phyloP scores from a whole-genome alignment of 1,140 invertebrate species.

The Zelostemma sp. region DNA sequence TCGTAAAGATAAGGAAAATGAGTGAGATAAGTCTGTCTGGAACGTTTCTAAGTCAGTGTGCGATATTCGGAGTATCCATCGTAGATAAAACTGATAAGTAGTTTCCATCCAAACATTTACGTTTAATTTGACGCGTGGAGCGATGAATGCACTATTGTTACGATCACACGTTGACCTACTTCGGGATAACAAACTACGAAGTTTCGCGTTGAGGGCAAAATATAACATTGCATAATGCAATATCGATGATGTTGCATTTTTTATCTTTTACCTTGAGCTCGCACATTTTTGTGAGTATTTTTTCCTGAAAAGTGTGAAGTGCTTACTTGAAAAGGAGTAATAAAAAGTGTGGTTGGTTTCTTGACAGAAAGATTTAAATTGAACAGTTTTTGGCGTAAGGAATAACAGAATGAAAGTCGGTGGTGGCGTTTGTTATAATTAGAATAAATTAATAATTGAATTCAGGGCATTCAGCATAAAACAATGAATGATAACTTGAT shows the following conservation, averaged over 20 bases:
- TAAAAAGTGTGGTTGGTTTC: too few relatives aligned
- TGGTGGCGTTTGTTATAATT: too few relatives aligned
- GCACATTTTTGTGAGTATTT: background rate
- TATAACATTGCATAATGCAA: background rate
- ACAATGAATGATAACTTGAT: conserved; percentile 26
- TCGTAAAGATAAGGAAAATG: background rate
- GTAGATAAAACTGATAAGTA: conserved; percentile 35
- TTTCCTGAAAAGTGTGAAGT: too few relatives aligned
- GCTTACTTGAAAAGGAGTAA: too few relatives aligned
- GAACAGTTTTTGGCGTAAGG: too few relatives aligned
- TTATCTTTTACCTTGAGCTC: conserved; percentile 8
- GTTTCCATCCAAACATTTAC: background rate
- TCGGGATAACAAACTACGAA: conserved; percentile 27
- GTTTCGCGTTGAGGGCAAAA: conserved; percentile 34
- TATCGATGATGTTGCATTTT: background rate
- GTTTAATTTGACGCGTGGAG: background rate
- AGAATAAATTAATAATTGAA: too few relatives aligned
- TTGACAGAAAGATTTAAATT: too few relatives aligned
- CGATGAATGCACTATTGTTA: conserved; percentile 24
- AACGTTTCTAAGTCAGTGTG: background rate
- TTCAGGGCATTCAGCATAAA: conserved; percentile 30
- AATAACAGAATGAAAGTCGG: too few relatives aligned
- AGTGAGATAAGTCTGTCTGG: conserved; percentile 29
- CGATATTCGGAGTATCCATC: conserved; percentile 18
- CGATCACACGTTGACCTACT: conserved; percentile 38